Conservation (phyloP, 2,888 invertebrate genomes). For the Nemotelus nigrinus region DNA sequence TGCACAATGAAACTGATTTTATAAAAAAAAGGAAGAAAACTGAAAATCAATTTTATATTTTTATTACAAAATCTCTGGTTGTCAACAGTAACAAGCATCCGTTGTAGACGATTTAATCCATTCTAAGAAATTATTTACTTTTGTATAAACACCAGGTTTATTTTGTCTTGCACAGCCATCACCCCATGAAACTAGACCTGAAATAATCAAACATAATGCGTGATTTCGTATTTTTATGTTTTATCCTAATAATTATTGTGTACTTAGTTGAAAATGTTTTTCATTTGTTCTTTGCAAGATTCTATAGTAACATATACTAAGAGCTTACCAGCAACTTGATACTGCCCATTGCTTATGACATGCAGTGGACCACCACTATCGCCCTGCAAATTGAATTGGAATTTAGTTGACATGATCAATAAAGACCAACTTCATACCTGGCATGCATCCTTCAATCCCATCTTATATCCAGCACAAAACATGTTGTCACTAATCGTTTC, state of each 20-base stretch:
- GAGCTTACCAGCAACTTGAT: conserved; percentile 52
- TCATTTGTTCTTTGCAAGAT: not conserved
- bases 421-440: conserved; percentile 52
- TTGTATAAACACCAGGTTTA: conserved; percentile 82
- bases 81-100: conserved; percentile 74
- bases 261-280: not conserved
- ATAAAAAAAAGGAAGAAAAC: not conserved
- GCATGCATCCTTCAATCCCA: conserved; percentile 62
- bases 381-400: conserved; percentile 53
- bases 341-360: conserved; percentile 53
- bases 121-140: conserved; percentile 78
- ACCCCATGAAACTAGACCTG: conserved; percentile 77
- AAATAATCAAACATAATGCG: conserved; percentile 42
- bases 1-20: too few relatives aligned
- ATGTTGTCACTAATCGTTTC: conserved; percentile 62
- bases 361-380: conserved; percentile 64
- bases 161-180: conserved; percentile 68
- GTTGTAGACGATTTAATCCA: conserved; percentile 76
- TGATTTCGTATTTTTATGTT: too few relatives aligned
- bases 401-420: not conserved
- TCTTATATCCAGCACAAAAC: conserved; percentile 62
- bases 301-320: not conserved
- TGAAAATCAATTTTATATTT: not conserved
- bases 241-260: too few relatives aligned
- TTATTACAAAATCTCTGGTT: not conserved